Evolutionary conservation across 2,888 invertebrate genomes (phyloP), one percentile per base, ranked within the genome.

Genomic region (Eristalis intricaria): DNA sequence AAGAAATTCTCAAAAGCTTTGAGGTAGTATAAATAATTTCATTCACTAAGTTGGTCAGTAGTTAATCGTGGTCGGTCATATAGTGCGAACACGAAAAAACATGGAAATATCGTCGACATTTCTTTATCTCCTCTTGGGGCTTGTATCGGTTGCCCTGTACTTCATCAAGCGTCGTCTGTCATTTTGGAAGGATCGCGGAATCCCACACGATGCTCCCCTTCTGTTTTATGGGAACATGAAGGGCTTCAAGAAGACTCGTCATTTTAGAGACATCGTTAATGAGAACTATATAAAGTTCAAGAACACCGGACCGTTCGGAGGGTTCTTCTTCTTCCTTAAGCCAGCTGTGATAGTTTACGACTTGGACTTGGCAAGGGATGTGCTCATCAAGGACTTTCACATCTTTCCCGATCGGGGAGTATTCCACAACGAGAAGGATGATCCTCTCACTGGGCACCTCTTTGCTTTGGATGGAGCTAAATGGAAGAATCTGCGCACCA

Each of bases 401-500:
- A 90, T 92, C 66, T 94, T 94, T 86, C 90, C 90, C 1, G 92
- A 93, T 89, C 92, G 93, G 3, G 92, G 92, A 0, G 81, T 92
- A 26, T 91, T 86, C n/a, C 71, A 89, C 15, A 92, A 93, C 74
- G 91, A 91, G 35, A 89, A 90, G 3, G 88, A 90, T 64, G 93
- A 93, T 85, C 93, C 93, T 0, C 71, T 93, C 0, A 89, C 91
- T 0, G 91, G 89, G 0, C 91, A 93, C 88, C 86, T 94, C 5
- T 91, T 92, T 58, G 88, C 90, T 23, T 77, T 93, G 23, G 90
- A 92, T 43, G 92, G 93, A 50, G 88, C 90, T 4, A 90, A 91
- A 56, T 94, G 94, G 94, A 93, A 91, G 78, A 89, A 90, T 13
- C 84, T 94, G 60, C 89, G 94, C 35, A 78, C 91, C 0, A 92